These are phyloP conservation scores for Nymphalis urticae DNA, from an alignment of 2,888 invertebrate genomes.

Conservation along the genomic window DNA sequence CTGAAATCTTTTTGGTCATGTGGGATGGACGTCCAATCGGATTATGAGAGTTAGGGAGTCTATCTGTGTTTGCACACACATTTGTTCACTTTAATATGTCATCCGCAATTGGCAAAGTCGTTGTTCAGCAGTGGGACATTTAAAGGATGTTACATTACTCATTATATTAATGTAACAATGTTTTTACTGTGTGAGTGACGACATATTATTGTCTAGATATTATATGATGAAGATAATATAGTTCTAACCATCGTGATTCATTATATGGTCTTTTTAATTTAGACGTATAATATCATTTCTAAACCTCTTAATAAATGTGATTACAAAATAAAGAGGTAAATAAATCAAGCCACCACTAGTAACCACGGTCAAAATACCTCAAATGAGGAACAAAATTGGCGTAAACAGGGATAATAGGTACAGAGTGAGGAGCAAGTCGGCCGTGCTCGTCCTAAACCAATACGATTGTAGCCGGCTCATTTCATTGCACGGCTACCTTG, in stretches of 20 bases:
- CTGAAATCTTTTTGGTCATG: no score
- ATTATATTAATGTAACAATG: no score
- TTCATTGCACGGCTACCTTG: slow-evolving; percentile 26
- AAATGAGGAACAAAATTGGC: slow-evolving; percentile 32
- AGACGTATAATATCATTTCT: background rate
- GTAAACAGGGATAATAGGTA: slow-evolving; percentile 33
- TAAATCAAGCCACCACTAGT: slow-evolving; percentile 15
- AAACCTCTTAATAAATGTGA: background rate
- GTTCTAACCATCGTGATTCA: background rate
- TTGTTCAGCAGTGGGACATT: no score
- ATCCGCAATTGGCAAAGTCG: no score
- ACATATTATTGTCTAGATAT: no score
- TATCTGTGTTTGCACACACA: no score
- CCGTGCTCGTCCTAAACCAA: slow-evolving; percentile 36
- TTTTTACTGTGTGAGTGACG: no score
- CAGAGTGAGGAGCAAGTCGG: slow-evolving; percentile 4
- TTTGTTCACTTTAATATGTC: no score
- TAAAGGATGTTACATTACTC: no score
- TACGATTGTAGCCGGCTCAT: slow-evolving; percentile 32
- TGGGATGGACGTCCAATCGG: no score
- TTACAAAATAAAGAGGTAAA: slow-evolving; percentile 4
- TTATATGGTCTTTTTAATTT: background rate
- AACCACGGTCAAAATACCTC: slow-evolving; percentile 29
- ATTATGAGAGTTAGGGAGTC: no score
- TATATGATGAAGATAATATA: background rate